Base-by-base conservation (phyloP, 1,140 invertebrate genomes). In the Fopius arisanus region DNA sequence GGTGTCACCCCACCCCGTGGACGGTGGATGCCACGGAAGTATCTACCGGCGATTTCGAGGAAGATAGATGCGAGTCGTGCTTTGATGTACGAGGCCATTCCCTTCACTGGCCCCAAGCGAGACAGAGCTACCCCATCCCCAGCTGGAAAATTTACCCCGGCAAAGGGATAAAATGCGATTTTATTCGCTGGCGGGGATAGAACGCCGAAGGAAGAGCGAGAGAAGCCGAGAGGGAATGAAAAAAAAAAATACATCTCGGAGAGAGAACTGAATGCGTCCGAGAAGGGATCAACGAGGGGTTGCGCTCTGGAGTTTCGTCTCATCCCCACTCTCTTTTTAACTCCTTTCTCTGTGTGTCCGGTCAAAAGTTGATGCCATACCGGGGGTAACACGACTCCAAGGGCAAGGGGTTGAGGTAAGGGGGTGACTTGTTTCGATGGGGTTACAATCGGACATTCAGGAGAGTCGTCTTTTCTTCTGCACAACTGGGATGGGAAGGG, bases 161-260 rank as follows among this genome's bases (percentile, higher is more conserved):
- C 84, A 83, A 85, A 84, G 82, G 83, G 83, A 86, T 86, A 83
- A 85, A 87, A 87, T 86, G 85, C 85, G 83, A 87, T 87, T 87
- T 87, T 86, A 87, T 86, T 87, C 85, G 82, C 83, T 79, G 81
- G 81, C 79, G 78, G 81, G 78, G 81, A 14, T 65, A 14, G 48
- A 26, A 31, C 4, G 33, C 3, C 33, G 70, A 23, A 54, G 31
- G n/a, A 41, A 75, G 23, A 21, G 54, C 29, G 59, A 65, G 68
- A 51, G 19, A 26, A 26, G 76, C 21, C 21, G n/a, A n/a, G n/a
- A n/a, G n/a, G n/a, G n/a, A n/a, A n/a, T 28, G 1, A 12, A 79
- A 77, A 79, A 71, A 72, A 63, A 71, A 78, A 71, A 62, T 40
- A 72, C 54, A 73, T 76, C 76, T 76, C 66, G 72, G 33, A 68